Evolutionary conservation across 2,888 invertebrate genomes (phyloP), one percentile per base, ranked within the genome.

Genomic region (Pyralis farinalis): DNA sequence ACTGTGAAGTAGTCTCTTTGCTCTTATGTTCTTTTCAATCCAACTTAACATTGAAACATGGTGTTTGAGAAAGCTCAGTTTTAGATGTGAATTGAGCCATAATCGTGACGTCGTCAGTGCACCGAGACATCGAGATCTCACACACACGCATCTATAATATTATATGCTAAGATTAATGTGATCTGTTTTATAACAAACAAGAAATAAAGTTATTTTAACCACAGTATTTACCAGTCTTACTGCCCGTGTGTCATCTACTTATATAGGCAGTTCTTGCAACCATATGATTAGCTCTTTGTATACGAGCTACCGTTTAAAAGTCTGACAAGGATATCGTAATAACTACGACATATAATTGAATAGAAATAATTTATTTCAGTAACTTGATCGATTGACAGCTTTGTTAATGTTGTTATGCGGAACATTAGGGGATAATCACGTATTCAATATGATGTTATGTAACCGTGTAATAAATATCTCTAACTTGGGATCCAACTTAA

Each of bases 241-340:
- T 1, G 34, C 0, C 65, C 6, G 66, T 77, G 43, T 69, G 69
- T 75, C 53, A 7, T 44, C 40, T 59, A 65, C 67, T 63, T 63
- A 63, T 56, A 60, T 59, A 53, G 6, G 53, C 55, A 62, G 8
- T 53, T 65, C 60, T 65, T 62, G 73, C 70, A 63, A 62, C 62
- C 73, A 62, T 65, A 64, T 85, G 83, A 86, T 87, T 84, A 81
- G 76, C 71, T 67, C 66, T 84, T 87, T 86, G 85, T 85, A 52
- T 49, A 46, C 42, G 37, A 51, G 83, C 87, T 85, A 86, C 87
- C 78, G 86, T 86, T 83, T 73, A 51, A 54, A 70, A 65, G 61
- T 55, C 65, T 72, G 76, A 77, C 80, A 81, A 80, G 83, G 81
- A 68, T 70, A 58, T 55, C 55, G 66, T 71, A 74, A 74, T 76